A percentile compares a stretch with the other conserved stretches of the same genome.
These are phyloP conservation scores for Holacanthus passer DNA, from an alignment of 2,113 vertebrate genomes.

Conservation along the genomic window DNA sequence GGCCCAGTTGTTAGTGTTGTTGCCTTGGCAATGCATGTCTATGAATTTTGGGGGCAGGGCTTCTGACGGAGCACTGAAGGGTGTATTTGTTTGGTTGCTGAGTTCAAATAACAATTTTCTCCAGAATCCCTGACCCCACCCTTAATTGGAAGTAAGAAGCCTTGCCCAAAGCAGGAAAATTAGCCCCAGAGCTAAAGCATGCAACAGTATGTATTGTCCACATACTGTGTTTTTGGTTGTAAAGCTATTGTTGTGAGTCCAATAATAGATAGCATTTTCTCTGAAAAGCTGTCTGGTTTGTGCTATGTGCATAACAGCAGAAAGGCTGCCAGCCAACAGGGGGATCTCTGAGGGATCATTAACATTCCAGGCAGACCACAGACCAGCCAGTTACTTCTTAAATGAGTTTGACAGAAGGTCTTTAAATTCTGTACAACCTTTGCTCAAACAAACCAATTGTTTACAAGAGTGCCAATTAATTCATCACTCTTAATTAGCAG, in stretches of 20 bases:
- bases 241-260: neutral
- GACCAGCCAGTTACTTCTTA: constrained; percentile 83
- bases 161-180: neutral
- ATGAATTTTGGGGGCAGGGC: no score
- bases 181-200: neutral
- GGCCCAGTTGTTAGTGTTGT: no score
- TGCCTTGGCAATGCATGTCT: no score
- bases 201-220: neutral
- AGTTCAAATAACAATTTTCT: no score
- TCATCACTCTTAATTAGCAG: constrained; percentile 88
- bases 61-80: no score
- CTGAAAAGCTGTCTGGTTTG: constrained; percentile 7
- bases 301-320: neutral
- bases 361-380: constrained; percentile 76
- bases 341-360: constrained; percentile 47
- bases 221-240: neutral
- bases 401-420: constrained; percentile 87
- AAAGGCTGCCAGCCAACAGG: neutral
- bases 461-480: constrained; percentile 86
- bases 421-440: constrained; percentile 86
- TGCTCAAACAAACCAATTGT: constrained; percentile 85
- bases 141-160: neutral
- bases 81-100: no score
- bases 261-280: constrained; percentile 14
- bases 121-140: no score